Base-by-base conservation (phyloP, 2,888 invertebrate genomes). In the Dryobotodes eremita region DNA sequence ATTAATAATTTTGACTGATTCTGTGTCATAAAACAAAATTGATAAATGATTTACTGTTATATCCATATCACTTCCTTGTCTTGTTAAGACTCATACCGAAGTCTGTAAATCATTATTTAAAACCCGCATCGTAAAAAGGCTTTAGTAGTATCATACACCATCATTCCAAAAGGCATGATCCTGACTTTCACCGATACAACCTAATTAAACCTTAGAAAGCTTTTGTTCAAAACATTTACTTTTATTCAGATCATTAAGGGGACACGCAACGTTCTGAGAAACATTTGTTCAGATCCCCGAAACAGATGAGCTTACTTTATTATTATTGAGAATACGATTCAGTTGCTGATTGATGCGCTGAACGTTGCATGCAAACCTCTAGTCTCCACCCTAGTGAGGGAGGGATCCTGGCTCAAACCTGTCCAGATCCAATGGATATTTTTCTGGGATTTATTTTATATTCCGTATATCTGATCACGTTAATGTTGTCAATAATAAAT, bases 281-380 rank as follows among this genome's bases (percentile, higher is more conserved):
- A 91, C 93, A 92, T 93, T 93, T 90, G 92, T 92, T 87, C 91
- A 90, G 93, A 93, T 94, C 92, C 90, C 90, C 90, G 87, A 92
- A 94, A 93, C 92, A 88, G 92, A 93, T 94, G 86, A 77, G 89
- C 84, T 92, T 91, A 91, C 91, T 94, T 94, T 94, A 94, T 94
- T 94, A 93, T 94, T 93, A 94, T 94, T 93, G 92, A 92, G 85
- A 88, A 90, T 91, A 87, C 89, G 89, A 90, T 91, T 82, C 84
- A 75, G 42, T 72, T 80, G 78, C 90, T 92, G 94, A 94, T 93
- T 93, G 94, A 94, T 94, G 92, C 90, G 87, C 89, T 90, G 90
- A 88, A 88, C 87, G 88, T 90, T 87, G 92, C 93, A 92, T 93
- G 93, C 92, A 90, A 92, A 91, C 88, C 55, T 75, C 42, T 48